phyloP scores from a whole-genome alignment of 2,797 vertebrate genomes.

The Tapirus indicus region DNA sequence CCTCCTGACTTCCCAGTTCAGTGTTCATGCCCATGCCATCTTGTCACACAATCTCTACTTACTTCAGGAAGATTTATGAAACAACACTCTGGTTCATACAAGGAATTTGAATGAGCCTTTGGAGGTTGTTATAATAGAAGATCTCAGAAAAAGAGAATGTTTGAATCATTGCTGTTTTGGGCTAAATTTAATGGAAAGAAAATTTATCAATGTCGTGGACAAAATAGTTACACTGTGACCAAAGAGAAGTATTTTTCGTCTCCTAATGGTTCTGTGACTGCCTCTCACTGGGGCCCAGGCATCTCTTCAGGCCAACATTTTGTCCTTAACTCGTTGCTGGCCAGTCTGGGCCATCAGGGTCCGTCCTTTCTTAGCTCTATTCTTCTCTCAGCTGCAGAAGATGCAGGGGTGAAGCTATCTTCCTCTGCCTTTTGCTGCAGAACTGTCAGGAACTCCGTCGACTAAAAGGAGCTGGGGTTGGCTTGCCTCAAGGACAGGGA shows the following conservation, averaged over 20 bases:
- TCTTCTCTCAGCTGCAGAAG: background rate
- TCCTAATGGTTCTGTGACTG: background rate
- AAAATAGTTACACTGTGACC: background rate
- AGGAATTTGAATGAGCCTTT: background rate
- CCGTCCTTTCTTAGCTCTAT: background rate
- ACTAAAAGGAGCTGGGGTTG: background rate
- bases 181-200: background rate
- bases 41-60: constrained; percentile 5
- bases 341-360: fast-evolving
- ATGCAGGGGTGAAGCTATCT: background rate
- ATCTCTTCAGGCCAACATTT: background rate
- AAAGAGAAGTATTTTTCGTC: background rate
- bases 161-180: background rate
- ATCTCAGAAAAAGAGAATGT: background rate
- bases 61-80: background rate
- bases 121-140: background rate
- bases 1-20: background rate
- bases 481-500: background rate
- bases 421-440: background rate
- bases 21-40: background rate
- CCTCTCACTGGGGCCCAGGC: background rate
- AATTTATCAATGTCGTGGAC: background rate
- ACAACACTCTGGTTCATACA: background rate
- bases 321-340: background rate
- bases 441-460: background rate